These are phyloP conservation scores for Zaprionus camerounensis DNA, from an alignment of 1,140 invertebrate species.

Conservation along the genomic window DNA sequence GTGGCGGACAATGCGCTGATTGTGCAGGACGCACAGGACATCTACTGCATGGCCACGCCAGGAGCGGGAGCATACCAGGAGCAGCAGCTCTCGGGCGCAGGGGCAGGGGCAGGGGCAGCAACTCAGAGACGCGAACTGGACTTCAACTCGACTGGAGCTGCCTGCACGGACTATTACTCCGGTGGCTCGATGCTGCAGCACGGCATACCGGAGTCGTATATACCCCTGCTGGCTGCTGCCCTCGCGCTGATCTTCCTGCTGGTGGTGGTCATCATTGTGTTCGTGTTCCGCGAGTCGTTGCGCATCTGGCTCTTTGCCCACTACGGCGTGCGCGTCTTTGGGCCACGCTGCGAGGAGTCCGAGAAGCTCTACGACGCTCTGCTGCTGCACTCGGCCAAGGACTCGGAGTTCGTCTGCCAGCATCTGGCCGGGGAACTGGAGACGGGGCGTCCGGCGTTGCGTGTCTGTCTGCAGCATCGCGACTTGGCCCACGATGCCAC, in stretches of 20 bases:
- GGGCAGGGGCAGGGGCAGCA: slow-evolving; percentile 5
- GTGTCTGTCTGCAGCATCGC: slow-evolving; percentile 94
- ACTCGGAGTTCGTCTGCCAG: slow-evolving; percentile 94
- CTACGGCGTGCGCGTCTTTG: slow-evolving; percentile 92
- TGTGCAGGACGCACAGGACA: slow-evolving; percentile 90
- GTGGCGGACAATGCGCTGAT: slow-evolving; percentile 92
- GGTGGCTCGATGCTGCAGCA: slow-evolving; percentile 93
- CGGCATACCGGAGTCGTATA: slow-evolving; percentile 92
- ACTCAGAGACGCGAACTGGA: slow-evolving; percentile 88
- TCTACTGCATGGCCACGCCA: slow-evolving; percentile 92
- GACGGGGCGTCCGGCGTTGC: slow-evolving; percentile 88
- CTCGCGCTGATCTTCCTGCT: slow-evolving; percentile 90
- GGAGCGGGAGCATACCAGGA: slow-evolving; percentile 84
- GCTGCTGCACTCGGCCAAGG: slow-evolving; percentile 96
- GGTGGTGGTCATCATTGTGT: slow-evolving; percentile 90
- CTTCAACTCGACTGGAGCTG: slow-evolving; percentile 89
- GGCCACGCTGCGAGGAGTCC: slow-evolving; percentile 88
- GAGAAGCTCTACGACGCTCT: slow-evolving; percentile 96
- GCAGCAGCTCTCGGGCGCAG: slow-evolving; percentile 70
- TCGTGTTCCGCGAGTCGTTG: slow-evolving; percentile 93
- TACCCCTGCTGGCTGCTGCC: slow-evolving; percentile 92
- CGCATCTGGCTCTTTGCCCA: slow-evolving; percentile 94
- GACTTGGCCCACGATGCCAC: slow-evolving; percentile 88
- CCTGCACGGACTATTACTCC: slow-evolving; percentile 92
- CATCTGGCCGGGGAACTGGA: slow-evolving; percentile 93